Evolutionary conservation across 2,888 invertebrate genomes (phyloP).

Genomic region (Andrena trimmerana): DNA sequence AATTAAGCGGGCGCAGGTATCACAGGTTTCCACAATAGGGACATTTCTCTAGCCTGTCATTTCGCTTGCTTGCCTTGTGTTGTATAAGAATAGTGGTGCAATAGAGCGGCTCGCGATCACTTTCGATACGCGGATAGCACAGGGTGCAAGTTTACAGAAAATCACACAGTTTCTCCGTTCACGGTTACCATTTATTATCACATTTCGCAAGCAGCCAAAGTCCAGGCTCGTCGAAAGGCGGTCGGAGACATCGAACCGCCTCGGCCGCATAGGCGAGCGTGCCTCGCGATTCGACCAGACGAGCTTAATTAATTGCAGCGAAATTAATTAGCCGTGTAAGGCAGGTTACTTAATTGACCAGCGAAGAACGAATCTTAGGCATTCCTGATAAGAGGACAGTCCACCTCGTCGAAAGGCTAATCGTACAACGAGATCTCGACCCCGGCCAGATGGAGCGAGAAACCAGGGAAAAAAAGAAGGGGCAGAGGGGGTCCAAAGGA

Average conservation of each 20-base stretch:
- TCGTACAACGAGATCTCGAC: constrained; percentile 67
- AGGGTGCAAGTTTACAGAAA: neutral
- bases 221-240: neutral
- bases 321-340: constrained; percentile 73
- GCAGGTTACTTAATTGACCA: constrained; percentile 71
- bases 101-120: neutral
- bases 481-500: constrained; percentile 2
- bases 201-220: neutral
- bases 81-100: neutral
- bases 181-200: neutral
- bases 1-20: neutral
- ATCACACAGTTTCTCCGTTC: neutral
- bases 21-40: neutral
- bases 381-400: constrained; percentile 69
- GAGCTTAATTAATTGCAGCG: constrained; percentile 69
- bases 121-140: neutral
- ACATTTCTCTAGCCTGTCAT: neutral
- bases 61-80: neutral
- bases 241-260: constrained; percentile 5
- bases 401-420: constrained; percentile 67
- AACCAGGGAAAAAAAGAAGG: constrained; percentile 1
- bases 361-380: constrained; percentile 58
- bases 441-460: constrained; percentile 24
- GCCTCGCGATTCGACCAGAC: constrained; percentile 50
- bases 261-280: constrained; percentile 16